Evolutionary conservation across 1,140 invertebrate species (phyloP), one percentile per base, ranked within the genome.

Genomic region (Sinella curviseta): DNA sequence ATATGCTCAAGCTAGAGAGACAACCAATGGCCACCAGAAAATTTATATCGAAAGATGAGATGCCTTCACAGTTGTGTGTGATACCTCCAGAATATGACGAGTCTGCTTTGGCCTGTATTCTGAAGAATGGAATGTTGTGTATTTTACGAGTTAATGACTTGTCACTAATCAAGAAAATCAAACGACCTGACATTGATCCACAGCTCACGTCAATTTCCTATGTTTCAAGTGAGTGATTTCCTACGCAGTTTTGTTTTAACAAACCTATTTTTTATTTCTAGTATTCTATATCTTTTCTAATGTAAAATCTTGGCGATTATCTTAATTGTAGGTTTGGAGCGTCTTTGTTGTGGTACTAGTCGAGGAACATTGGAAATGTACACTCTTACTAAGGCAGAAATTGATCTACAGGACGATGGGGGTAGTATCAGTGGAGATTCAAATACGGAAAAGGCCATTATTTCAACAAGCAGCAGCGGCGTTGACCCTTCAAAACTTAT

Each of bases 351-450:
- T 4, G 93, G 93, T 77, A 95, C 94, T 0, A 91, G 89, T 76
- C 89, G 91, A 77, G 95, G 95, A 1, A 91, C 91, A 74, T 88
- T 97, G 65, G 92, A 94, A 83, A 95, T 97, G 85, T 96, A 94
- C 85, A 35, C 80, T 16, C 20, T 84, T 12, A 77, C 60, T 17
- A 65, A 74, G 54, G 35, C 80, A 24, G 33, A 76, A 1, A 80
- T 80, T 65, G 80, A 81, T 24, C 39, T 54, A 20, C 8, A 3
- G 20, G 55, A 20, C 17, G 55, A 24, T 35, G 48, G 16, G 35
- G 36, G 36, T 33, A 33, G 74, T 48, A 3, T 16, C 26, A 34
- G 2, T 31, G 34, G 12, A 28, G 35, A 16, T 48, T 36, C 31
- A 33, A 48, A 30, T 26, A 30, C 48, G 2, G 17, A 16, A 4